Percentiles rank a stretch among this genome's conserved stretches.
Conservation (phyloP, 2,888 invertebrate species). For the Dione juno region DNA sequence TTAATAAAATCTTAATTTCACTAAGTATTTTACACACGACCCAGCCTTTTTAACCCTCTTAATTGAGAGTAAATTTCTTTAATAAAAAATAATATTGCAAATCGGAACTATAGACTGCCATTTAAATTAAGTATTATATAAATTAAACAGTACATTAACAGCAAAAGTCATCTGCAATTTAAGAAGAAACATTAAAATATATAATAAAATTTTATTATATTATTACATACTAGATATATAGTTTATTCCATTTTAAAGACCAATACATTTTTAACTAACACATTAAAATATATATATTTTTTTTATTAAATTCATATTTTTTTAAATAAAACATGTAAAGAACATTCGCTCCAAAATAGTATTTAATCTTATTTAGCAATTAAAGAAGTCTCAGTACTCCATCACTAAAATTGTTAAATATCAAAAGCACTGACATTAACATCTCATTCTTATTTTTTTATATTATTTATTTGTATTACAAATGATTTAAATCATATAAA, state of each 20-base stretch:
- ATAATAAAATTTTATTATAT: background rate
- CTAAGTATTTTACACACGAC: constrained; percentile 63
- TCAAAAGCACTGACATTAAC: too few relatives aligned
- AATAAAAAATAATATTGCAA: constrained; percentile 41
- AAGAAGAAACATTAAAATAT: background rate
- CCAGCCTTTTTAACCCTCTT: constrained; percentile 62
- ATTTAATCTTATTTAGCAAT: too few relatives aligned
- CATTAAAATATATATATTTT: background rate
- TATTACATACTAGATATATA: background rate
- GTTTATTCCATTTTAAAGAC: background rate
- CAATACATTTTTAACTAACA: constrained; percentile 1
- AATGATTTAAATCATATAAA: constrained; percentile 7
- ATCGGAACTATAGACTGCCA: constrained; percentile 42
- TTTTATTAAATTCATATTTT: background rate
- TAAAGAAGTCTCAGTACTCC: too few relatives aligned
- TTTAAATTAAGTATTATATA: constrained; percentile 27
- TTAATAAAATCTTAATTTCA: constrained; percentile 25
- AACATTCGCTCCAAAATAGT: too few relatives aligned
- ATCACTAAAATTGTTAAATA: too few relatives aligned
- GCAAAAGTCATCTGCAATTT: background rate
- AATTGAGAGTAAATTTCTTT: constrained; percentile 40
- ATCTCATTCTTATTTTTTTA: too few relatives aligned
- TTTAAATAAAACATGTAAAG: too few relatives aligned
- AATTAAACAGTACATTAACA: constrained; percentile 17
- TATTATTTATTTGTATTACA: background rate